These are phyloP conservation scores for Elmis aenea DNA, from an alignment of 2,888 invertebrate genomes.

Conservation along the genomic window DNA sequence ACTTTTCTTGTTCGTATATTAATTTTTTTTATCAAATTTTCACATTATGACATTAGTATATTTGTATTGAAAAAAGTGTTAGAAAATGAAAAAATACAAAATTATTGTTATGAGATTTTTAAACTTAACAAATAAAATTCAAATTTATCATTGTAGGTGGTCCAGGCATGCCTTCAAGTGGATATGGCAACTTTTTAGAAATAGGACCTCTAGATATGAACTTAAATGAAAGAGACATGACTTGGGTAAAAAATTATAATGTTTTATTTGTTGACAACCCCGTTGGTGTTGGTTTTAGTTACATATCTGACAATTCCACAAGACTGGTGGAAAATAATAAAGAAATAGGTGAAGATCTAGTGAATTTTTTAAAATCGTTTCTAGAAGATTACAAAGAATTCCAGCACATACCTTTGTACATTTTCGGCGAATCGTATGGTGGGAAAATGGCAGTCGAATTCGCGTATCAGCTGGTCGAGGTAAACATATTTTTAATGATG, in stretches of 20 bases:
- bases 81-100: too few relatives aligned
- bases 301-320: constrained; percentile 52
- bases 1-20: too few relatives aligned
- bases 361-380: constrained; percentile 66
- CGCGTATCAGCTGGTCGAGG: constrained; percentile 56
- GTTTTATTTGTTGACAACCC: constrained; percentile 87
- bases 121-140: constrained; percentile 47
- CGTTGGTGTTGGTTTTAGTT: constrained; percentile 84
- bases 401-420: constrained; percentile 68
- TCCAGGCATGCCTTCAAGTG: constrained; percentile 43
- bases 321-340: constrained; percentile 54
- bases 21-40: too few relatives aligned
- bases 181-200: constrained; percentile 57
- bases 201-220: constrained; percentile 53
- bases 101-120: too few relatives aligned
- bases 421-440: constrained; percentile 87
- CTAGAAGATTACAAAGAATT: constrained; percentile 65
- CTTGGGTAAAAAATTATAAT: constrained; percentile 58
- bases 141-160: constrained; percentile 23
- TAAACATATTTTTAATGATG: constrained; percentile 30
- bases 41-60: too few relatives aligned
- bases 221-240: constrained; percentile 48
- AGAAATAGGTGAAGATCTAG: constrained; percentile 70
- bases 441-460: constrained; percentile 91
- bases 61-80: too few relatives aligned